Conservation (phyloP, 2,888 invertebrate genomes). For the Eutolmus rufibarbis region DNA sequence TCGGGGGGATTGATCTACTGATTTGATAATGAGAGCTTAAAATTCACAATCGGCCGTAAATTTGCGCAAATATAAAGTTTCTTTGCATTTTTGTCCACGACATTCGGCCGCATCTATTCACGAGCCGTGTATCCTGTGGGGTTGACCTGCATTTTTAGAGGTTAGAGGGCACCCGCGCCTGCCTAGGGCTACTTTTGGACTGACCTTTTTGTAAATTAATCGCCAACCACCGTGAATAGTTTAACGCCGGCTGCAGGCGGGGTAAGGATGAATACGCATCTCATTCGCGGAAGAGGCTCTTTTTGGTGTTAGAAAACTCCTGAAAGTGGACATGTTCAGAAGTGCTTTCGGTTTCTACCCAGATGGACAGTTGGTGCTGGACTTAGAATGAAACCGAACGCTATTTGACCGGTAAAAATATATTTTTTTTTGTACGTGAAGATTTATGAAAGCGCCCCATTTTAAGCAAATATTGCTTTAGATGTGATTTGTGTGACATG, state of each 20-base stretch:
- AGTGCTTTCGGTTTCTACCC: neutral
- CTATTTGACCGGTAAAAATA: neutral
- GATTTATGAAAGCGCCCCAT: neutral
- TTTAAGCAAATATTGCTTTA: neutral
- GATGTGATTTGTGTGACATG: neutral
- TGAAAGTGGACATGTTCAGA: neutral
- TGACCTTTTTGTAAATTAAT: slow-evolving; percentile 6
- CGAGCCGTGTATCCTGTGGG: neutral
- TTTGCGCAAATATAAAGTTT: neutral
- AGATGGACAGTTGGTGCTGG: neutral
- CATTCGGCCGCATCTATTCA: neutral
- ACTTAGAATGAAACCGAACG: neutral
- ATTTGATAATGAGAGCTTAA: slow-evolving; percentile 17
- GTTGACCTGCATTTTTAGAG: neutral
- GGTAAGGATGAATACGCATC: slow-evolving; percentile 12
- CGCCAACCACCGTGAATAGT: neutral
- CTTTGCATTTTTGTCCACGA: neutral
- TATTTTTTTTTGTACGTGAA: neutral
- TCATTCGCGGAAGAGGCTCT: neutral
- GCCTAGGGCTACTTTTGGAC: neutral
- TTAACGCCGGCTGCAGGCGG: neutral
- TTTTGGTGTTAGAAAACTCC: neutral
- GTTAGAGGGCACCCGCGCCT: neutral
- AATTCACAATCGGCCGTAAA: slow-evolving; percentile 23
- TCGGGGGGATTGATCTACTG: slow-evolving; percentile 5